These are phyloP conservation scores for Ommatoiulus sabulosus DNA, from an alignment of 2,888 invertebrate species.

Conservation along the genomic window DNA sequence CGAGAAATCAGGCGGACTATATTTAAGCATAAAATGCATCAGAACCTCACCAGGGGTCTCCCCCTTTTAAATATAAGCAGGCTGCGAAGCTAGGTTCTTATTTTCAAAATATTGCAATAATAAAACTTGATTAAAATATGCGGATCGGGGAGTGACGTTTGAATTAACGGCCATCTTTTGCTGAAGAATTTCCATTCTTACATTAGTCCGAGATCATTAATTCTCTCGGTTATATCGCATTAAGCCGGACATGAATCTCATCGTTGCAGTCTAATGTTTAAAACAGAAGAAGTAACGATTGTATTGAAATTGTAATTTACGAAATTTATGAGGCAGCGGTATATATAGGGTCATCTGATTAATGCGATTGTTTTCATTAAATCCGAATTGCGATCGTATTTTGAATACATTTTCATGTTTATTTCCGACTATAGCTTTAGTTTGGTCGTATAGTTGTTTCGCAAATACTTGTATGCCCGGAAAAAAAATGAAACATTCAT, in stretches of 20 bases:
- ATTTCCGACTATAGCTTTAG: too few relatives aligned
- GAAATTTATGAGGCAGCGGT: too few relatives aligned
- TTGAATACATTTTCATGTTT: background rate
- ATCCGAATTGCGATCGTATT: background rate
- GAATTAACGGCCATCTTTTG: background rate
- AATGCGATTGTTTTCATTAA: background rate
- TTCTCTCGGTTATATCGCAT: background rate
- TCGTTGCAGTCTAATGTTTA: background rate
- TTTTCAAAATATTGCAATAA: constrained; percentile 5
- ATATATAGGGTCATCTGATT: too few relatives aligned
- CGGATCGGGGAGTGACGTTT: background rate
- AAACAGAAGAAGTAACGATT: too few relatives aligned
- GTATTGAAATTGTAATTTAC: too few relatives aligned
- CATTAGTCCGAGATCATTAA: background rate
- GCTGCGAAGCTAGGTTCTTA: background rate
- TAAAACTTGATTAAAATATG: constrained; percentile 45
- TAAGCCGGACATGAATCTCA: background rate
- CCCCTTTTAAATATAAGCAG: constrained; percentile 37
- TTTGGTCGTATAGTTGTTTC: too few relatives aligned
- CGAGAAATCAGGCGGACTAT: constrained; percentile 32
- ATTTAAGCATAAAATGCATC: constrained; percentile 42
- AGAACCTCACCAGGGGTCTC: constrained; percentile 44
- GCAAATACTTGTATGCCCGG: too few relatives aligned
- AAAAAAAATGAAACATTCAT: background rate
- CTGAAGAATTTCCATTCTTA: background rate